Evolutionary conservation across 2,113 vertebrate species (phyloP).

Genomic region (Thomomys bottae): DNA sequence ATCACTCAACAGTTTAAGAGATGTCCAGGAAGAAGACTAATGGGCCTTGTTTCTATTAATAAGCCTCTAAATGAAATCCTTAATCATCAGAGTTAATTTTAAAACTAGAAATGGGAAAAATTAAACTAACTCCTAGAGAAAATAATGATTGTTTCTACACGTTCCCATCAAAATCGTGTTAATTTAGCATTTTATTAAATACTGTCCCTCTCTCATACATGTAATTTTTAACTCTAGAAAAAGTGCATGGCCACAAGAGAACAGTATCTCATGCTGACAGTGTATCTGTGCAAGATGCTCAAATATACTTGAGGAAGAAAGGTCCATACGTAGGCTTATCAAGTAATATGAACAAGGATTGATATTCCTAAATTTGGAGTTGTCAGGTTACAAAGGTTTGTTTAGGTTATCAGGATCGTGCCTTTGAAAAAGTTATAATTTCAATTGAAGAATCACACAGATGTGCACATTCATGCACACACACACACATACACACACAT

Average conservation of each 20-base stretch:
- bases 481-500: not conserved
- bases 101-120: not conserved
- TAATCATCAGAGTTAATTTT: constrained; percentile 11
- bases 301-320: not conserved
- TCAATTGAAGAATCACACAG: not conserved
- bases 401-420: not conserved
- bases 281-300: not conserved
- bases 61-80: not conserved
- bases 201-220: not conserved
- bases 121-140: not conserved
- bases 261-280: not conserved
- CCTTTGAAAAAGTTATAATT: not conserved
- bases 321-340: not conserved
- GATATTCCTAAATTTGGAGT: not conserved
- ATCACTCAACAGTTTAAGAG: not conserved
- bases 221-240: not conserved
- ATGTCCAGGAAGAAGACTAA: not conserved
- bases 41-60: not conserved
- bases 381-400: not conserved
- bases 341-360: not conserved
- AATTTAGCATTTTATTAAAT: not conserved
- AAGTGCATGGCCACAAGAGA: not conserved
- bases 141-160: not conserved
- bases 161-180: not conserved
- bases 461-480: not conserved